Percentiles rank a stretch among this genome's conserved stretches.
phyloP scores from a whole-genome alignment of 2,888 invertebrate species.

The Rugalucina vietnamica region DNA sequence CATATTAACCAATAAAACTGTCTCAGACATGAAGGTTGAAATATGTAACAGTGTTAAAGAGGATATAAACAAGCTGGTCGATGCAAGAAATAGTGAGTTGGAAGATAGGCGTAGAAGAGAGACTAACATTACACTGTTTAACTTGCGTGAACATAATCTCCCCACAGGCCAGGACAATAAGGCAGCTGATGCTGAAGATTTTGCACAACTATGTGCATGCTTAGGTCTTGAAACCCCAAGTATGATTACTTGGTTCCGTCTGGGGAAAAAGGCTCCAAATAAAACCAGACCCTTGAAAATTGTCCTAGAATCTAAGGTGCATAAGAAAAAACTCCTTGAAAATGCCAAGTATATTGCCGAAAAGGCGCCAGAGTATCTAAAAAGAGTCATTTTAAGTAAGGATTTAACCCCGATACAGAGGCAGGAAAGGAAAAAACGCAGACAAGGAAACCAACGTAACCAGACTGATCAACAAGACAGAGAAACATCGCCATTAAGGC shows the following conservation, averaged over 20 bases:
- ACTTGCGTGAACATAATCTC: neutral
- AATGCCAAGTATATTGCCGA: neutral
- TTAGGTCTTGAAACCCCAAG: neutral
- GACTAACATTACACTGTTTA: conserved; percentile 1
- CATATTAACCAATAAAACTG: neutral
- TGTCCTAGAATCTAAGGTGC: neutral
- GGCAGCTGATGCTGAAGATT: neutral
- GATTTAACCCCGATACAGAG: neutral
- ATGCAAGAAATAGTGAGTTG: neutral
- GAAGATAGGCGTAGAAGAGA: neutral
- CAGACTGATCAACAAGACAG: neutral
- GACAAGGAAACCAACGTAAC: neutral
- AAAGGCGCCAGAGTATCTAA: neutral
- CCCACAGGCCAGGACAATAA: neutral
- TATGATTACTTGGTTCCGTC: neutral
- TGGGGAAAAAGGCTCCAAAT: neutral
- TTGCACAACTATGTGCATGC: neutral
- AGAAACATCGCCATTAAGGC: neutral
- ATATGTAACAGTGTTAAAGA: neutral
- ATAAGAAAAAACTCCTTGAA: neutral
- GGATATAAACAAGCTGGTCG: neutral
- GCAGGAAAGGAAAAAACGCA: neutral
- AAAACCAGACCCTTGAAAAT: neutral
- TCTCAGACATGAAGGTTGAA: neutral
- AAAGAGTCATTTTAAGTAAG: neutral